Evolutionary conservation across 2,888 invertebrate species (phyloP), one percentile per base, ranked within the genome.

Genomic region (Sabellastarte sp.): DNA sequence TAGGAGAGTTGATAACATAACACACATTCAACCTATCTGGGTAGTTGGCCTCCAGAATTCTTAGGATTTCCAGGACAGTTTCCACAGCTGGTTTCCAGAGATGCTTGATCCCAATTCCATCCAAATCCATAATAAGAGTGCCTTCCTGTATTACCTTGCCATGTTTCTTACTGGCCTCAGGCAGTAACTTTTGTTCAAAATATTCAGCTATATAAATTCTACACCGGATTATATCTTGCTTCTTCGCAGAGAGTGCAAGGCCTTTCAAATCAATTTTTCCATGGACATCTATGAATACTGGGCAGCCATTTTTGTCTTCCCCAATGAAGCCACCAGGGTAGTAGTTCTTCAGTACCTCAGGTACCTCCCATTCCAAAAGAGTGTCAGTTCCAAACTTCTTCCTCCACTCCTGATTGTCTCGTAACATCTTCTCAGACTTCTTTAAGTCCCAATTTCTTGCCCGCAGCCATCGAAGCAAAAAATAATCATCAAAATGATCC

Each of bases 341-440:
- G 83, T 91, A 90, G 59, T 89, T 88, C 29, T 86, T 83, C 15
- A 94, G 81, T 29, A 82, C 83, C 60, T 84, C 83, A 4, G 80
- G 79, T 4, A 75, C 67, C 26, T 15, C 15, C 4, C 5, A 53
- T 26, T 10, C 24, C 5, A 20, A 5, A 26, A 53, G 53, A 5
- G 20, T 53, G 53, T 53, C 53, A 5, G 53, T 26, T 5, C 28
- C 53, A 5, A 53, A 5, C 26, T 53, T 5, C 53, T 53, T 53
- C 53, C 53, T 10, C 53, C 53, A 53, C 4, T 10, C 53, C 53
- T 20, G 5, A 26, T 26, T 53, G 78, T 91, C 90, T 86, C 93
- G 86, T 1, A 95, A 85, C 95, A 95, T 95, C 85, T 92, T 91
- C 83, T 95, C 95, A 0, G 95, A 92, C n/a, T 91, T 93, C 60